Evolutionary conservation across 2,888 invertebrate genomes (phyloP).

Genomic region (Agrilus cyanescens): DNA sequence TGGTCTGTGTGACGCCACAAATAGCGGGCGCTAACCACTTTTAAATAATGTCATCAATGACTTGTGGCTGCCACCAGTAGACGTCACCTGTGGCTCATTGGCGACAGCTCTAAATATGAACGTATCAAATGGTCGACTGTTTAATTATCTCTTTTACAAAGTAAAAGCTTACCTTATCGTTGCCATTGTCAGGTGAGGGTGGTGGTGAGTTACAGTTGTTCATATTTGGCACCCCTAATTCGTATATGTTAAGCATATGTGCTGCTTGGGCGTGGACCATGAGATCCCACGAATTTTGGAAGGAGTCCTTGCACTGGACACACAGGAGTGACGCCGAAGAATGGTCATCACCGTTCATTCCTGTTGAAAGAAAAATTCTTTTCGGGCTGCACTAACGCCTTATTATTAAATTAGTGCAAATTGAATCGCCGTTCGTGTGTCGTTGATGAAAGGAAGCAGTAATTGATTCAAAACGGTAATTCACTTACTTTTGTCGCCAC

Average conservation of each 20-base stretch:
- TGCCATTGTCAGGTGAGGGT: conserved; percentile 29
- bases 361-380: conserved; percentile 20
- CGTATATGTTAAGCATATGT: conserved; percentile 56
- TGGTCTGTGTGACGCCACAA: too few relatives aligned
- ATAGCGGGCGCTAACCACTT: too few relatives aligned
- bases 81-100: too few relatives aligned
- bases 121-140: too few relatives aligned
- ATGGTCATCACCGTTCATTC: conserved; percentile 26
- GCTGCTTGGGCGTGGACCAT: conserved; percentile 58
- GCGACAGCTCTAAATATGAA: too few relatives aligned
- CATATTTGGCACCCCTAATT: conserved; percentile 39
- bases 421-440: too few relatives aligned
- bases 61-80: too few relatives aligned
- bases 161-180: conserved; percentile 28
- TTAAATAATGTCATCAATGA: too few relatives aligned
- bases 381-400: background rate
- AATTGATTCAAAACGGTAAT: conserved; percentile 2
- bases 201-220: conserved; percentile 28
- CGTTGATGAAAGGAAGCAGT: background rate
- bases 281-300: conserved; percentile 54
- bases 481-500: conserved; percentile 36
- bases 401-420: too few relatives aligned
- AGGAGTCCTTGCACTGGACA: conserved; percentile 54
- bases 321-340: conserved; percentile 44
- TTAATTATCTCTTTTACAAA: background rate